phyloP scores from a whole-genome alignment of 2,888 invertebrate species.

The Dicyrtoma fusca region DNA sequence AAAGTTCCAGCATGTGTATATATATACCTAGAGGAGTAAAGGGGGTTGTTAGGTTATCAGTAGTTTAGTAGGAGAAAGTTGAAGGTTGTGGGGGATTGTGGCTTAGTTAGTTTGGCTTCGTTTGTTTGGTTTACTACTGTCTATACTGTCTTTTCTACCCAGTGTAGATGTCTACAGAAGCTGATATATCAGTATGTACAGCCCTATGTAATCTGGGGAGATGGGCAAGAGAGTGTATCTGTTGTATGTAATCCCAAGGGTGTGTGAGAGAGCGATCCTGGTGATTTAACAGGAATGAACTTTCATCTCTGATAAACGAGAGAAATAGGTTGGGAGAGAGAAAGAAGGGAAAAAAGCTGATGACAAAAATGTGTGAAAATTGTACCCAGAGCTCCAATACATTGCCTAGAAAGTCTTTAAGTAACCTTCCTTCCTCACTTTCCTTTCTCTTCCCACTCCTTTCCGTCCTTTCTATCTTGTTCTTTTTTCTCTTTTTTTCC shows the following conservation, averaged over 20 bases:
- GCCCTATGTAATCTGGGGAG: neutral
- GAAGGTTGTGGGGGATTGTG: too few relatives aligned
- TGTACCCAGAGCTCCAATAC: constrained; percentile 56
- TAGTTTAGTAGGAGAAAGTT: too few relatives aligned
- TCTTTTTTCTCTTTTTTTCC: neutral
- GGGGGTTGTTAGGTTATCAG: too few relatives aligned
- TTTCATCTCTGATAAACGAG: constrained; percentile 57
- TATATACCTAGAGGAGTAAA: too few relatives aligned
- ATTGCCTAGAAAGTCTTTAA: constrained; percentile 34
- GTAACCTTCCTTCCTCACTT: constrained; percentile 10
- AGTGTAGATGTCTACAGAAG: too few relatives aligned
- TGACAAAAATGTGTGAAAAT: constrained; percentile 57
- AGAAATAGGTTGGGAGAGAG: constrained; percentile 42
- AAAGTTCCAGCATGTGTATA: too few relatives aligned
- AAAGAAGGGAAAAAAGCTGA: constrained; percentile 47
- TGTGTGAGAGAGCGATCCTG: constrained; percentile 42
- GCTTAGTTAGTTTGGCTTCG: too few relatives aligned
- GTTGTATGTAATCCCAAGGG: constrained; percentile 44
- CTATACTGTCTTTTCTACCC: too few relatives aligned
- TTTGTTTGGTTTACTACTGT: too few relatives aligned
- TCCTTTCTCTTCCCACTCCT: neutral
- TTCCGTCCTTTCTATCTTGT: neutral
- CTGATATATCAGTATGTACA: too few relatives aligned
- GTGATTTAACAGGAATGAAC: constrained; percentile 57
- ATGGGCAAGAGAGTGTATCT: constrained; percentile 12